Conservation (phyloP, 2,888 invertebrate genomes). For the Chaetogeoica ovagalla region DNA sequence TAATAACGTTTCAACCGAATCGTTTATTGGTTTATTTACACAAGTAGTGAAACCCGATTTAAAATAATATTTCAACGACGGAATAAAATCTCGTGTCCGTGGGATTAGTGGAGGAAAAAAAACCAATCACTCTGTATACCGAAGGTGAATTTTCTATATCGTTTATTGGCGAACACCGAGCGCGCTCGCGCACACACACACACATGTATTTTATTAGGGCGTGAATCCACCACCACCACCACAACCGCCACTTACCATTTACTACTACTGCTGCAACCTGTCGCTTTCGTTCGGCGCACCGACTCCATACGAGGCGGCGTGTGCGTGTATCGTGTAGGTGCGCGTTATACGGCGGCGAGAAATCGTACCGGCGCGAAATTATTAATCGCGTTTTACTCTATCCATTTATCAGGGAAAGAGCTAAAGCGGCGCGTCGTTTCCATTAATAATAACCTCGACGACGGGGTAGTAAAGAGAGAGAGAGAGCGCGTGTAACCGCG, state of each 20-base stretch:
- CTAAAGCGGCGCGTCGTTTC: constrained; percentile 31
- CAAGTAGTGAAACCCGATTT: too few species aligned
- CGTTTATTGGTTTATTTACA: too few species aligned
- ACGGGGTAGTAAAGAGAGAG: neutral
- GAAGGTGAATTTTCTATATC: too few species aligned
- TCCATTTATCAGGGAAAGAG: constrained; percentile 49
- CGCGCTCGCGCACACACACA: too few species aligned
- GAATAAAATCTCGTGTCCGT: too few species aligned
- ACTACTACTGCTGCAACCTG: neutral
- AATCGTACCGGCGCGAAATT: constrained; percentile 42
- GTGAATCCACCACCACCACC: too few species aligned
- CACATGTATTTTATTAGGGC: neutral
- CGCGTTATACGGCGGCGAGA: neutral
- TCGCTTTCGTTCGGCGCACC: neutral
- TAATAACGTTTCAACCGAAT: too few species aligned
- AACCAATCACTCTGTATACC: too few species aligned
- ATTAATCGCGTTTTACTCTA: constrained; percentile 52
- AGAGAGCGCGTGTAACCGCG: neutral
- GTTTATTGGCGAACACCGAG: too few species aligned
- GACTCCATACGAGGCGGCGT: neutral
- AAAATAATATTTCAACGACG: too few species aligned
- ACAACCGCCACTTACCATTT: too few species aligned
- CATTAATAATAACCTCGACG: constrained; percentile 48
- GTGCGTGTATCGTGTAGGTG: neutral
- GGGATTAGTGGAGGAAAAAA: too few species aligned